phyloP scores from a whole-genome alignment of 1,140 invertebrate genomes.

The Antheraea pernyi region DNA sequence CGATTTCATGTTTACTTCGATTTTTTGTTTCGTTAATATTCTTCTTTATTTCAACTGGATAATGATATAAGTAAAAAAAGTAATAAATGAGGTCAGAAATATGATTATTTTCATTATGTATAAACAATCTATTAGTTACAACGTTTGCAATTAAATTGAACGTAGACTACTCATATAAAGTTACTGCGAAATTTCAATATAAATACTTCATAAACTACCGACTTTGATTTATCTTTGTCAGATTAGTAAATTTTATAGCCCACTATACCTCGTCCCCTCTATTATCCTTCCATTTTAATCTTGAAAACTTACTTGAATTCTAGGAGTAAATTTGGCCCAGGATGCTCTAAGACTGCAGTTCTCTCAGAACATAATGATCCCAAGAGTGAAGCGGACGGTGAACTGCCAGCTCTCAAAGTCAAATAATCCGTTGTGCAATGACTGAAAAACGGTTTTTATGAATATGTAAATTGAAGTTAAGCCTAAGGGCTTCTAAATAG shows the following conservation, averaged over 20 bases:
- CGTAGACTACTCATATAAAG: background rate
- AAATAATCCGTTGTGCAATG: slow-evolving; percentile 86
- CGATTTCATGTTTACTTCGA: too few relatives aligned
- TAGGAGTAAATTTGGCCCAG: slow-evolving; percentile 84
- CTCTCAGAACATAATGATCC: slow-evolving; percentile 83
- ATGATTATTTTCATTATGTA: too few relatives aligned
- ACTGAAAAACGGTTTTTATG: slow-evolving; percentile 73
- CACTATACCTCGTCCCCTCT: background rate
- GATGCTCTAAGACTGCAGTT: slow-evolving; percentile 69
- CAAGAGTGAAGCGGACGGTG: slow-evolving; percentile 82
- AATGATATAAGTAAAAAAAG: too few relatives aligned
- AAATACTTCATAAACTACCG: background rate
- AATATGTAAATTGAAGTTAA: slow-evolving; percentile 10
- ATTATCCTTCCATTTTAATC: background rate
- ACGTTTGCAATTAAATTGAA: background rate
- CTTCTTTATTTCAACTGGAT: too few relatives aligned
- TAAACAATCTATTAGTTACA: background rate
- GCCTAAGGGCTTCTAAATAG: too few relatives aligned
- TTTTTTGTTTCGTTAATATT: too few relatives aligned
- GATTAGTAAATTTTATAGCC: too few relatives aligned
- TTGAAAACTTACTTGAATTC: slow-evolving; percentile 84
- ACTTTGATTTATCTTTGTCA: background rate
- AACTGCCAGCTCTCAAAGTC: slow-evolving; percentile 85
- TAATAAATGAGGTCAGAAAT: too few relatives aligned
- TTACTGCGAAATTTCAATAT: background rate